A percentile compares a stretch with the other conserved stretches of the same genome.
phyloP scores from a whole-genome alignment of 1,140 invertebrate genomes.

The Hermetia illucens region DNA sequence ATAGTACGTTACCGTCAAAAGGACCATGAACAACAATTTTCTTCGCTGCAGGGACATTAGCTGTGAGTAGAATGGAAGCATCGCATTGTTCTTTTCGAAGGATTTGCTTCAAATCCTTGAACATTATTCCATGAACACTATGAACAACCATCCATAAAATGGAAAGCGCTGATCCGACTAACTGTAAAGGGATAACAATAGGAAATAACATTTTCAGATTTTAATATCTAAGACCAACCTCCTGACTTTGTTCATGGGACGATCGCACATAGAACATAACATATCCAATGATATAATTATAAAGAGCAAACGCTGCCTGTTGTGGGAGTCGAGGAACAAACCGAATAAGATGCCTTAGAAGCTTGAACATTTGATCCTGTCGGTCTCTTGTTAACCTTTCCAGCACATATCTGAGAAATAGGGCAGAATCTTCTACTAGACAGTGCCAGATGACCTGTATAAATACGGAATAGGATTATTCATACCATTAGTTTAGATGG shows the following conservation, averaged over 20 bases:
- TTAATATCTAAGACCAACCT: constrained; percentile 25
- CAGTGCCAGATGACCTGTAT: constrained; percentile 89
- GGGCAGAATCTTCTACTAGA: constrained; percentile 91
- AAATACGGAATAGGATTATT: background rate
- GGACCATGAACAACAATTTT: constrained; percentile 98
- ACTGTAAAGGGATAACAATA: constrained; percentile 13
- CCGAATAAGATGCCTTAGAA: constrained; percentile 79
- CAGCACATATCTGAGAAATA: constrained; percentile 91
- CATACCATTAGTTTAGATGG: background rate
- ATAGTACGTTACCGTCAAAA: constrained; percentile 33
- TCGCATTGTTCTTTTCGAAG: constrained; percentile 98
- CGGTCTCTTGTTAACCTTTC: constrained; percentile 91
- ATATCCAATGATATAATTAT: constrained; percentile 98
- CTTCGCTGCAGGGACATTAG: constrained; percentile 97
- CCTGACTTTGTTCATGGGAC: constrained; percentile 85
- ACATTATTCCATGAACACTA: constrained; percentile 97
- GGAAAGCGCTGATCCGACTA: constrained; percentile 86
- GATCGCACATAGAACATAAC: constrained; percentile 98
- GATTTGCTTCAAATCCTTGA: constrained; percentile 98
- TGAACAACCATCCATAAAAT: constrained; percentile 96
- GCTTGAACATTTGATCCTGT: constrained; percentile 91
- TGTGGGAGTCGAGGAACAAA: constrained; percentile 88
- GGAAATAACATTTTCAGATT: background rate
- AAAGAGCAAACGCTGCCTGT: constrained; percentile 95
- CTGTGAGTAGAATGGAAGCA: constrained; percentile 90